Evolutionary conservation across 2,888 invertebrate species (phyloP).

Genomic region (Dasypogon diadema): DNA sequence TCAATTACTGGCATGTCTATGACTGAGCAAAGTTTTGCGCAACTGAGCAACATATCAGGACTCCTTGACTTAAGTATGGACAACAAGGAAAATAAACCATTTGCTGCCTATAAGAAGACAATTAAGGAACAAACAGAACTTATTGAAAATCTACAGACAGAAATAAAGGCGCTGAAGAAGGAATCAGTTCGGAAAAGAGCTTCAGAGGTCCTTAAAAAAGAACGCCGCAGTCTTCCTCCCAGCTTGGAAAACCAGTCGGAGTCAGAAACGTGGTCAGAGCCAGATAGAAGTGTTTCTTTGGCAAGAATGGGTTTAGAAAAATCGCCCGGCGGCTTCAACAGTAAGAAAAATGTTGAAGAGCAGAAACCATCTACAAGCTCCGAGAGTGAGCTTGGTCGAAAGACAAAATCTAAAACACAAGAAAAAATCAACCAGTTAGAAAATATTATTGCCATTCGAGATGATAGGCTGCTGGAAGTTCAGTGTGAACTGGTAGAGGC

Average conservation of each 20-base stretch:
- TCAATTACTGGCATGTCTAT: slow-evolving; percentile 65
- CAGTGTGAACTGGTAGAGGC: slow-evolving; percentile 66
- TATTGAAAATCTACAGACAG: slow-evolving; percentile 62
- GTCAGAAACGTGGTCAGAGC: slow-evolving; percentile 90
- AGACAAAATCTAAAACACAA: slow-evolving; percentile 62
- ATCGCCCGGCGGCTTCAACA: slow-evolving; percentile 62
- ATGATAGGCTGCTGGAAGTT: slow-evolving; percentile 67
- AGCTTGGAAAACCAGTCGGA: slow-evolving; percentile 71
- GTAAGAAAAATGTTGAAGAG: slow-evolving; percentile 57
- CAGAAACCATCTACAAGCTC: slow-evolving; percentile 53
- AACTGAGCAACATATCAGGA: slow-evolving; percentile 70
- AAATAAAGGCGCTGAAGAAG: slow-evolving; percentile 63
- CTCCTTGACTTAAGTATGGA: slow-evolving; percentile 63
- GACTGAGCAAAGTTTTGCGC: slow-evolving; percentile 69
- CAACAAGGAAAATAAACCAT: slow-evolving; percentile 60
- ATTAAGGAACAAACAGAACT: slow-evolving; percentile 53
- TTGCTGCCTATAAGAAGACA: slow-evolving; percentile 60
- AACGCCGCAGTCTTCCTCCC: slow-evolving; percentile 64
- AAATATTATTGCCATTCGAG: slow-evolving; percentile 66
- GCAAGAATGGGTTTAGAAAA: slow-evolving; percentile 79
- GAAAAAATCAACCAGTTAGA: slow-evolving; percentile 69
- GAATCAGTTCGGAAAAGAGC: slow-evolving; percentile 60
- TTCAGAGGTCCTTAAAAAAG: slow-evolving; percentile 60
- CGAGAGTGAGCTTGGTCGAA: slow-evolving; percentile 58
- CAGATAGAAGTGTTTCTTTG: slow-evolving; percentile 83